Conservation (phyloP, 2,113 vertebrate genomes). For the Solea senegalensis region DNA sequence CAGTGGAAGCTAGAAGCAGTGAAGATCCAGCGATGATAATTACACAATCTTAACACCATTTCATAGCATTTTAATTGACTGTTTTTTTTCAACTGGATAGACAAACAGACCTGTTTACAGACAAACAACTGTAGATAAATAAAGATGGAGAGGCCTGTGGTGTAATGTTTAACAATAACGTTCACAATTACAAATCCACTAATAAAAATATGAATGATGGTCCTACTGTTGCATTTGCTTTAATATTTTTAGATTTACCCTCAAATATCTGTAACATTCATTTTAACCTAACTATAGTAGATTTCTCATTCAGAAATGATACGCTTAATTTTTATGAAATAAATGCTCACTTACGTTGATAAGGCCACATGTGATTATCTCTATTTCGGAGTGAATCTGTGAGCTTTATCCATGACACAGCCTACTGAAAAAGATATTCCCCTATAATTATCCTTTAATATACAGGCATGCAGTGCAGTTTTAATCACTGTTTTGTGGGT, state of each 20-base stretch:
- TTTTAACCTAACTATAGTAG: slow-evolving; percentile 19
- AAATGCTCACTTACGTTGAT: slow-evolving; percentile 14
- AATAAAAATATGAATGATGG: no score
- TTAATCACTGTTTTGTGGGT: not conserved
- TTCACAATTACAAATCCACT: no score
- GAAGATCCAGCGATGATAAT: not conserved
- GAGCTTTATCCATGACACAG: slow-evolving; percentile 12
- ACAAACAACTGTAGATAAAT: no score
- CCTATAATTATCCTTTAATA: not conserved
- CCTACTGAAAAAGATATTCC: not conserved
- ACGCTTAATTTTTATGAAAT: slow-evolving; percentile 17
- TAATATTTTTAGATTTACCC: not conserved
- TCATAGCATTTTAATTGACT: not conserved
- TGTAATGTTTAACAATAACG: no score
- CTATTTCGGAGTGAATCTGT: slow-evolving; percentile 35
- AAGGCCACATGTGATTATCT: slow-evolving; percentile 15
- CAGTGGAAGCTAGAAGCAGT: not conserved
- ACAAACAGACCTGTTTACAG: no score
- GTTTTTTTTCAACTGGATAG: no score
- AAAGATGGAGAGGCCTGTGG: no score
- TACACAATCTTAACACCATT: not conserved
- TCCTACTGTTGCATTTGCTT: not conserved
- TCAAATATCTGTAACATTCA: no score
- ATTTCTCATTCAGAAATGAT: slow-evolving; percentile 26
- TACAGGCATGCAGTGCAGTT: not conserved